Evolutionary conservation across 2,113 vertebrate genomes (phyloP).

Genomic region (Podiceps cristatus): DNA sequence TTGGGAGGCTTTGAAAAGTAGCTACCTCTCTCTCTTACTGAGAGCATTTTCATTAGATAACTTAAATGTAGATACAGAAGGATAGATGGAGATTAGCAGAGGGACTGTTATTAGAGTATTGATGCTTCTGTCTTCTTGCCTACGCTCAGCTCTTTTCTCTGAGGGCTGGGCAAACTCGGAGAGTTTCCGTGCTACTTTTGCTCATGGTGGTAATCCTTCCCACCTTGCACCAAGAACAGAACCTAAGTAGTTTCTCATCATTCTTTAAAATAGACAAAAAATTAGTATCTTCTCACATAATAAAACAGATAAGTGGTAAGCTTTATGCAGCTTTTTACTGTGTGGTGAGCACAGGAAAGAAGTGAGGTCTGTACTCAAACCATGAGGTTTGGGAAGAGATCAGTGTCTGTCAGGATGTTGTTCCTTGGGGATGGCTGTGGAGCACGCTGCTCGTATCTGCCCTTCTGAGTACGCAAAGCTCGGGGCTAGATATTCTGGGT

Average conservation of each 20-base stretch:
- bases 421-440: background rate
- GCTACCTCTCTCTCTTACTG: background rate
- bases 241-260: background rate
- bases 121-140: background rate
- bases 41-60: background rate
- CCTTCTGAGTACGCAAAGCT: background rate
- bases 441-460: background rate
- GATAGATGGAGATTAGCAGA: background rate
- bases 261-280: background rate
- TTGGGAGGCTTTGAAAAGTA: background rate
- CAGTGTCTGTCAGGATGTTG: fast-evolving
- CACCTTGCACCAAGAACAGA: background rate
- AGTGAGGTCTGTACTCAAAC: background rate
- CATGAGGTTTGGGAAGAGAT: background rate
- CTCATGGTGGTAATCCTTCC: background rate
- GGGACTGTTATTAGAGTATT: background rate
- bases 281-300: background rate
- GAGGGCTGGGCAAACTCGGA: background rate
- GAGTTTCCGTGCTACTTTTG: background rate
- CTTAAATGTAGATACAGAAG: background rate
- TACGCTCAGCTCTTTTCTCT: background rate
- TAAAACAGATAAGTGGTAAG: background rate
- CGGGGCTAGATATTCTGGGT: background rate
- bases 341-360: background rate
- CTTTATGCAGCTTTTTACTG: background rate